Evolutionary conservation across 2,888 invertebrate genomes (phyloP), one percentile per base, ranked within the genome.

Genomic region (Cephus rjabovi): DNA sequence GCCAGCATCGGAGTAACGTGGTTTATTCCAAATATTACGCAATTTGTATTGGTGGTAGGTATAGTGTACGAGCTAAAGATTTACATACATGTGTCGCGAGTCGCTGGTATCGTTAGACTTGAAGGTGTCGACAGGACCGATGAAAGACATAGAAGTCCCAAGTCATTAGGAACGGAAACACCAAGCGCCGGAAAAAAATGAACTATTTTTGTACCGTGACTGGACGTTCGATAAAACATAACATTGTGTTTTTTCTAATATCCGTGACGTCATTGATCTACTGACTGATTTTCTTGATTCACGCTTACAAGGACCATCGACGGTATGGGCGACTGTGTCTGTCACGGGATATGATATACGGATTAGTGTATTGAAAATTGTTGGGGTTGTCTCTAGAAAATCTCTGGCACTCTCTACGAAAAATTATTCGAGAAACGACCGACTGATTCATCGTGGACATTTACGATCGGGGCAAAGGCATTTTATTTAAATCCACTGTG

Each of bases 71-170:
- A 23, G 71, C 12, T 71, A 33, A 15, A 31, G 31, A 71, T 34
- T 33, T 71, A 71, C 33, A 71, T 71, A 71, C 71, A 31, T 71
- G 12, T 31, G 71, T 71, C 31, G 71, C 31, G 31, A 33, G 71
- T 1, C 12, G 71, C 33, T 31, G 12, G 33, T 71, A 31, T 71
- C 71, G 31, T 31, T 71, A 12, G 71, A 75, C 78, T 76, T 37
- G 37, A 76, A 56, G 56, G 78, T 78, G 78, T 68, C 75, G 78
- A 78, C 78, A 76, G 78, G 56, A 76, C 56, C 76, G 78, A 78
- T 70, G 78, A 75, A 78, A 56, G 76, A 76, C 35, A 75, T 70
- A 75, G 12, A 37, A 76, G 68, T 78, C 75, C 71, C 69, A 70
- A 78, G 75, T 78, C 78, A 76, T 78, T 78, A 78, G 78, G 70